Evolutionary conservation across 64 coral and sea anemone species (phyloP), one percentile per base, ranked within the genome.

Genomic region (Catalaphyllia jardinei): DNA sequence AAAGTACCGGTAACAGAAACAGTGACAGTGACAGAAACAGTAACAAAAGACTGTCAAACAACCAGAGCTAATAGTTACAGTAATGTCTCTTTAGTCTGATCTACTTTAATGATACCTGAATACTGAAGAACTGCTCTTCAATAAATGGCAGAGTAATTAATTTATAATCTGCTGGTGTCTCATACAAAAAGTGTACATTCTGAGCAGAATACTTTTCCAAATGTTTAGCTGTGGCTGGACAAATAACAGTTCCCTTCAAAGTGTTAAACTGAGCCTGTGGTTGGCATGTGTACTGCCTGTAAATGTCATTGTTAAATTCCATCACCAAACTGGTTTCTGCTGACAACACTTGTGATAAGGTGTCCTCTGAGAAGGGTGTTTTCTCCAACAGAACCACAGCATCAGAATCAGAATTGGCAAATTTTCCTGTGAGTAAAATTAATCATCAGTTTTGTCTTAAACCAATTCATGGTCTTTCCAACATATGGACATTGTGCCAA

Each of bases 341-440:
- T 73, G 97, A 95, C 27, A 99, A 55, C 38, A 99, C 57, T 50
- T 93, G 50, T 2, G 91, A 67, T 24, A 99, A 79, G 14, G 78
- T 91, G 10, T 31, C 76, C 16, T 88, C 29, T 31, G 91, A 89
- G 88, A 99, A 99, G 62, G 97, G 97, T 42, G 97, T 99, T 75
- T 99, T 99, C 78, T 99, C 97, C 67, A 99, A 91, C 49, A 99
- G 83, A 86, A 95, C 88, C 14, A 99, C 97, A 31, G 97, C 97
- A 93, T 99, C 91, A 75, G 79, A 79, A 54, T 91, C 91, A 75
- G 75, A 20, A 69, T 85, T 31, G 49, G 78, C 74, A 86, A 95
- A 93, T 63, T 90, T 95, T 22, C 91, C 97, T 99, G 52, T 99
- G 33, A 71, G 62, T 62, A 87, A 29, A 35, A 29, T 5, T 15